Percentiles rank a stretch among this genome's conserved stretches.
Evolutionary conservation across 2,113 vertebrate genomes (phyloP).

Genomic region (Rynchops niger): DNA sequence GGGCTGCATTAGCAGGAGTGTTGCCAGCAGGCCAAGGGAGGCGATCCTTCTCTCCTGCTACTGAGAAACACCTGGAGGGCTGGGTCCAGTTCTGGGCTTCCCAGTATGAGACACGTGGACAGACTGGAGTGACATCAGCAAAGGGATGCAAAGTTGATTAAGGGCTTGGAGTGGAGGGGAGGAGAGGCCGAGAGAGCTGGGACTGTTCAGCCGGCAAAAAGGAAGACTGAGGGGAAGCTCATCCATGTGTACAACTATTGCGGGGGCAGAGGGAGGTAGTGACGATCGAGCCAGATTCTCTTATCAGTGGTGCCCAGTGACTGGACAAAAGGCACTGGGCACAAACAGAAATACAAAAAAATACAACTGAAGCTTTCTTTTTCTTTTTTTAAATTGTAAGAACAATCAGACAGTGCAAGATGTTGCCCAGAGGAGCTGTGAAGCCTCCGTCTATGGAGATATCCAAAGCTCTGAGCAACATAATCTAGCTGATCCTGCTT

Average conservation of each 20-base stretch:
- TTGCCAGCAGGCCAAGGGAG: background rate
- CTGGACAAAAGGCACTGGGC: background rate
- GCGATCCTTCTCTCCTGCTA: background rate
- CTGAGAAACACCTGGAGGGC: background rate
- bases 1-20: background rate
- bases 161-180: background rate
- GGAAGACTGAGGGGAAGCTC: background rate
- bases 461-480: background rate
- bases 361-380: no score
- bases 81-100: background rate
- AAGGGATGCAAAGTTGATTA: background rate
- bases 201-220: background rate
- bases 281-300: background rate
- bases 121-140: background rate
- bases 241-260: background rate
- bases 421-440: fast-evolving
- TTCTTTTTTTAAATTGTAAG: no score
- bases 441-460: background rate
- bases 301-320: background rate
- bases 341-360: background rate
- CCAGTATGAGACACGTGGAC: fast-evolving
- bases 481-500: background rate
- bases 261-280: fast-evolving
- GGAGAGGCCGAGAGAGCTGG: background rate
- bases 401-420: background rate